phyloP scores from a whole-genome alignment of 1,140 invertebrate species.

The Drosophila pandora region DNA sequence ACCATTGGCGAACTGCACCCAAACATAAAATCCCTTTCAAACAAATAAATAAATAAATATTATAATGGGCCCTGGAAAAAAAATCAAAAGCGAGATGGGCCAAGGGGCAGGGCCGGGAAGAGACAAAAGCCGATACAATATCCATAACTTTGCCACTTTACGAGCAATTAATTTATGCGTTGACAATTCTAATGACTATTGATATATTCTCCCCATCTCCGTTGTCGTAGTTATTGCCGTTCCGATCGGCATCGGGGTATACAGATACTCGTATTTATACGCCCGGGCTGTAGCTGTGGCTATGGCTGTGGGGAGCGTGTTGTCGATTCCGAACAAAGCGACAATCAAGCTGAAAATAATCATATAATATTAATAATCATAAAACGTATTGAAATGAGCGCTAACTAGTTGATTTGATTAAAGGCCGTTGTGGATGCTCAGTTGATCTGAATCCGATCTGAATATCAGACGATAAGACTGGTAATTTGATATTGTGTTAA shows the following conservation, averaged over 20 bases:
- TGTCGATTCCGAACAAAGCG: conserved; percentile 65
- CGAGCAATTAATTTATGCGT: conserved; percentile 83
- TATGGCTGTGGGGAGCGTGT: conserved; percentile 37
- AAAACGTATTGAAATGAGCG: conserved; percentile 78
- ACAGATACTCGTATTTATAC: conserved; percentile 17
- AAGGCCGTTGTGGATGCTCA: conserved; percentile 47
- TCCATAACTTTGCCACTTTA: conserved; percentile 78
- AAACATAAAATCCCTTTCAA: conserved; percentile 44
- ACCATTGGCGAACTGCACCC: conserved; percentile 21
- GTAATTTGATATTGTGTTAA: conserved; percentile 81
- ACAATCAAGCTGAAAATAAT: conserved; percentile 74
- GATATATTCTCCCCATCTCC: conserved; percentile 58
- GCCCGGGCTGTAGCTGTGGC: conserved; percentile 24
- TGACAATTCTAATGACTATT: conserved; percentile 83
- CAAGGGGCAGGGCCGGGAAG: conserved; percentile 5
- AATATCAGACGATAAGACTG: conserved; percentile 17
- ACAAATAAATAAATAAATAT: conserved; percentile 47
- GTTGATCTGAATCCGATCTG: conserved; percentile 20
- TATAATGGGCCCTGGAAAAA: conserved; percentile 19
- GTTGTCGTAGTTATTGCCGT: conserved; percentile 19
- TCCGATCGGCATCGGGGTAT: conserved; percentile 23
- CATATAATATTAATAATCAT: conserved; percentile 81
- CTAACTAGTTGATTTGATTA: conserved; percentile 81
- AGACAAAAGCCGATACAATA: conserved; percentile 53
- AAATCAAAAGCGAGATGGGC: conserved; percentile 13